Percentiles rank a stretch among this genome's conserved stretches.
Conservation (phyloP, 2,797 vertebrate species). For the Tamandua tetradactyla region DNA sequence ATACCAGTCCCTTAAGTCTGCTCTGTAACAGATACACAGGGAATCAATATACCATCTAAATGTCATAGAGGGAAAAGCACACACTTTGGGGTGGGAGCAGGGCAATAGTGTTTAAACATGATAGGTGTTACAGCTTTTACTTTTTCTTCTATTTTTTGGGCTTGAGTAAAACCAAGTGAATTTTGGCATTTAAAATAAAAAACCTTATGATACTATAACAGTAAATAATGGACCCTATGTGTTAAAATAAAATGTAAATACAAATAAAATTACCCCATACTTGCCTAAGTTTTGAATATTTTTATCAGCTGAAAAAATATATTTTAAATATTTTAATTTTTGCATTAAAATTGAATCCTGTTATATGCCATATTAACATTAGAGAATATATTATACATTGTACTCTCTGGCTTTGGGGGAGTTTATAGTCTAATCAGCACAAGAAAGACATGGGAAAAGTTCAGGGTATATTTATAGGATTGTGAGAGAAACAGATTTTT, state of each 20-base stretch:
- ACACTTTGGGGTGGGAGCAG: neutral
- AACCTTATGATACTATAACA: constrained; percentile 75
- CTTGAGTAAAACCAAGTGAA: constrained; percentile 54
- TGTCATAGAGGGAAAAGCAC: constrained; percentile 60
- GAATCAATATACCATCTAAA: constrained; percentile 67
- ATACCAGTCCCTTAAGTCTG: constrained; percentile 69
- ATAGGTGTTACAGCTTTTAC: neutral
- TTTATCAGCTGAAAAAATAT: constrained; percentile 20
- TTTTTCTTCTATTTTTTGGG: constrained; percentile 54
- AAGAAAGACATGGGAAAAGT: neutral
- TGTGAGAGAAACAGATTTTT: neutral
- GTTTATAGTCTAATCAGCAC: neutral
- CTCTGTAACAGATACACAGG: constrained; percentile 63
- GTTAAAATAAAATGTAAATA: constrained; percentile 78
- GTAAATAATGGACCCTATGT: constrained; percentile 62
- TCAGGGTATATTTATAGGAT: neutral
- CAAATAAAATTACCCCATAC: neutral
- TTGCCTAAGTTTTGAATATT: neutral
- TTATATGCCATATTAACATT: constrained; percentile 16
- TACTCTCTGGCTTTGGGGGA: neutral
- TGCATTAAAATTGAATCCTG: neutral
- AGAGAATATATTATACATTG: neutral
- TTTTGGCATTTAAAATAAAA: neutral
- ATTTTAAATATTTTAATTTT: constrained; percentile 60
- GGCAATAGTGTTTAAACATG: constrained; percentile 47